These are phyloP conservation scores for Papilio helenus DNA, from an alignment of 1,140 invertebrate species.

Conservation along the genomic window DNA sequence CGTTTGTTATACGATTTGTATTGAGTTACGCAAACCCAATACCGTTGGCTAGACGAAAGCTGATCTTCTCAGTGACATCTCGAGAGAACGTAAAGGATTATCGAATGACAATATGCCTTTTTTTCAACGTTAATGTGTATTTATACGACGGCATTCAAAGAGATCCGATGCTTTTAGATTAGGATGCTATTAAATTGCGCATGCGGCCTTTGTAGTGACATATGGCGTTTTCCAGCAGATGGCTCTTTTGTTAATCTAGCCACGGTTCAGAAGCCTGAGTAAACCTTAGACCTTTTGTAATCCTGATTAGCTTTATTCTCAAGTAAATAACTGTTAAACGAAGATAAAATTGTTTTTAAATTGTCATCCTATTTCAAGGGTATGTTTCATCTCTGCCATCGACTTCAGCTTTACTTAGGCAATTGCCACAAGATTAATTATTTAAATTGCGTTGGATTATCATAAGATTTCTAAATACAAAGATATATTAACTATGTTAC, in stretches of 20 bases:
- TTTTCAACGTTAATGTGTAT: slow-evolving; percentile 64
- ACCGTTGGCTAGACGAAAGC: slow-evolving; percentile 78
- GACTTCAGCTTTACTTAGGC: too few species aligned
- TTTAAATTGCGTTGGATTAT: too few species aligned
- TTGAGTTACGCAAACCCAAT: slow-evolving; percentile 80
- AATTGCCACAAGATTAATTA: too few species aligned
- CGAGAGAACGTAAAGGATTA: slow-evolving; percentile 80
- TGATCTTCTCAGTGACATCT: slow-evolving; percentile 80
- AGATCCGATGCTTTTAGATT: slow-evolving; percentile 68
- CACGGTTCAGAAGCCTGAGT: slow-evolving; percentile 59
- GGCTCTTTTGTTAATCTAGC: slow-evolving; percentile 67
- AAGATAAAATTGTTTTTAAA: neutral
- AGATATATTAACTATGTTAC: too few species aligned
- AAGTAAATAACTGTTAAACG: neutral
- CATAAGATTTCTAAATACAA: too few species aligned
- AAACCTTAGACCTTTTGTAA: slow-evolving; percentile 14
- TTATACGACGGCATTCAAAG: slow-evolving; percentile 67
- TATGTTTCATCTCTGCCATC: too few species aligned
- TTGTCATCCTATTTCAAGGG: neutral
- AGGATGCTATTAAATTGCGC: slow-evolving; percentile 82
- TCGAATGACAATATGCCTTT: slow-evolving; percentile 79
- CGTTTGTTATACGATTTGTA: slow-evolving; percentile 58
- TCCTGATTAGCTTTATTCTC: neutral
- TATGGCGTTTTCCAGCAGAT: slow-evolving; percentile 79
- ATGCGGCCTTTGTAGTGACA: slow-evolving; percentile 75